Conservation (phyloP, 1,140 invertebrate genomes). For the Chlorops oryzae region DNA sequence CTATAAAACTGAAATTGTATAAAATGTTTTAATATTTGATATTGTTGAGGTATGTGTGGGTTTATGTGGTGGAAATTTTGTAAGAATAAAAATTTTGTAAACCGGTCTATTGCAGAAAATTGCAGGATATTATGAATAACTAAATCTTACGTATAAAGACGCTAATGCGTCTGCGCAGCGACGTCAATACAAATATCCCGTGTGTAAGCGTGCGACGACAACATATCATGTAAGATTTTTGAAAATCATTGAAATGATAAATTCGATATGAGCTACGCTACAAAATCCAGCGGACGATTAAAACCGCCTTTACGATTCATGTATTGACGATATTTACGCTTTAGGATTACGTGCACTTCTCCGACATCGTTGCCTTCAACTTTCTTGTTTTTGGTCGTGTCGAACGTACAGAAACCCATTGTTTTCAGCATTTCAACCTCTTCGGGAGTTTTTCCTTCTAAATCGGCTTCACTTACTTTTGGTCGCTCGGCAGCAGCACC, state of each 20-base stretch:
- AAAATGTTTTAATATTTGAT: slow-evolving; percentile 17
- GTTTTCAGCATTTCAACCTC: slow-evolving; percentile 94
- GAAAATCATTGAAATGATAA: background rate
- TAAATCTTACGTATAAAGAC: background rate
- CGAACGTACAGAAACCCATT: slow-evolving; percentile 95
- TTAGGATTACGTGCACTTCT: slow-evolving; percentile 89
- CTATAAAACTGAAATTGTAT: slow-evolving; percentile 7
- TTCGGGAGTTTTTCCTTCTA: slow-evolving; percentile 72
- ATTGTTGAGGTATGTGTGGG: slow-evolving; percentile 18
- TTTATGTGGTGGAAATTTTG: slow-evolving; percentile 41
- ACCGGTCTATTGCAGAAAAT: slow-evolving; percentile 49
- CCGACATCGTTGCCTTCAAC: slow-evolving; percentile 89
- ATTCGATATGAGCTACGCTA: slow-evolving; percentile 56
- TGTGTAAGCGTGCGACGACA: no score
- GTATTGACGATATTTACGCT: slow-evolving; percentile 96
- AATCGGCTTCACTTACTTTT: slow-evolving; percentile 44
- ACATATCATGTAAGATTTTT: background rate
- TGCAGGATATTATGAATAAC: slow-evolving; percentile 41
- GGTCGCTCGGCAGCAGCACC: slow-evolving; percentile 34
- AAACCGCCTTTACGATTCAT: slow-evolving; percentile 99
- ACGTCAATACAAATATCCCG: no score
- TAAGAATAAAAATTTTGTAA: slow-evolving; percentile 44
- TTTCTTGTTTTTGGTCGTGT: slow-evolving; percentile 92
- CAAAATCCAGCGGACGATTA: slow-evolving; percentile 94
- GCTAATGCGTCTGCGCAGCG: background rate